phyloP scores from a whole-genome alignment of 2,797 vertebrate species.

The Acomys russatus region DNA sequence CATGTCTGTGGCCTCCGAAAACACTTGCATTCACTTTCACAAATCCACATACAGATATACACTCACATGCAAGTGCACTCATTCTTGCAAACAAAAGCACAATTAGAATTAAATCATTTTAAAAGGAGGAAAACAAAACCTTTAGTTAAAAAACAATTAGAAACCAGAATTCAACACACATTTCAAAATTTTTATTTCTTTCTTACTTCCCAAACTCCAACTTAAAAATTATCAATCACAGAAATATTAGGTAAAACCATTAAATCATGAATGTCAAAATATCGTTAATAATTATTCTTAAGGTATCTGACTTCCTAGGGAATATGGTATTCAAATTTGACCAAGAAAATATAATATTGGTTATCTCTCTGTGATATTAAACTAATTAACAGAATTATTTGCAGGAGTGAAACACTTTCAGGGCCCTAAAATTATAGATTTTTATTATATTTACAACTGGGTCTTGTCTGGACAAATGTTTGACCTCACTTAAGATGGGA shows the following conservation, averaged over 20 bases:
- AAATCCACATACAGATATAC: neutral
- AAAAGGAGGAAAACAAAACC: neutral
- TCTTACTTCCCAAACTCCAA: neutral
- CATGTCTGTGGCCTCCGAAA: neutral
- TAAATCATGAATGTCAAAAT: neutral
- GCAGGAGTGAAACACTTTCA: rapidly evolving
- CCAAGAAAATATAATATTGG: neutral
- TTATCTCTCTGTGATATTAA: neutral
- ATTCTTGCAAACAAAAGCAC: neutral
- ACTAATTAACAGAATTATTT: neutral
- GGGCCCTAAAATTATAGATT: neutral
- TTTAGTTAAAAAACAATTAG: neutral
- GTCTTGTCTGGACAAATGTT: neutral
- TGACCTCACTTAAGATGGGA: neutral
- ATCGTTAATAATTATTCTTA: neutral
- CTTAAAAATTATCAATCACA: neutral
- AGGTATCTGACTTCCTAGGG: neutral
- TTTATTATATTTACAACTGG: neutral
- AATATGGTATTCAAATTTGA: neutral
- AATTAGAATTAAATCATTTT: neutral
- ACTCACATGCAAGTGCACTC: neutral
- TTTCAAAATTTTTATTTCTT: neutral
- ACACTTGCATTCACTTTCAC: neutral
- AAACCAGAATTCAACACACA: neutral
- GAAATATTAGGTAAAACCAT: neutral